Conservation (phyloP, 2,888 invertebrate genomes). For the Ormyrus labotus region DNA sequence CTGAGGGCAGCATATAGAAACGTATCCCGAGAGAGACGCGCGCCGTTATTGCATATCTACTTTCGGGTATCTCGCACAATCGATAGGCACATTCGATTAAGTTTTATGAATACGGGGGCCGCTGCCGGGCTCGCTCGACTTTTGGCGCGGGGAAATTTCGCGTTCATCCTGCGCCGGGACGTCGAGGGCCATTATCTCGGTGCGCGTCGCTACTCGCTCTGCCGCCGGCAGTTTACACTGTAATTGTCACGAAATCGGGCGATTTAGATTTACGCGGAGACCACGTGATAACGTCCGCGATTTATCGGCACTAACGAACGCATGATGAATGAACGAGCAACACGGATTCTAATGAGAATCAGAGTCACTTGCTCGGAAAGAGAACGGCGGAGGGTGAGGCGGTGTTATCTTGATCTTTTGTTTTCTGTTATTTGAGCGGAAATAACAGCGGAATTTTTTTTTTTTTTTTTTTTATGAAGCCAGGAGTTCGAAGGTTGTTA, state of each 20-base stretch:
- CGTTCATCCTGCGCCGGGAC: background rate
- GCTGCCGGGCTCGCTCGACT: too few relatives aligned
- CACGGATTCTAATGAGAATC: too few relatives aligned
- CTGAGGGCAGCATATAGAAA: background rate
- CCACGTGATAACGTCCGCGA: conserved; percentile 11
- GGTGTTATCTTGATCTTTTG: too few relatives aligned
- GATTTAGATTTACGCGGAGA: conserved; percentile 7
- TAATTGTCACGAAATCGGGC: conserved; percentile 32
- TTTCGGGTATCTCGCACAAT: background rate
- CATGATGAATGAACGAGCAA: background rate
- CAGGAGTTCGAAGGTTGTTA: too few relatives aligned
- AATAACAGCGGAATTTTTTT: too few relatives aligned
- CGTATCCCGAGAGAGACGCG: background rate
- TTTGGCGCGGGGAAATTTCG: background rate
- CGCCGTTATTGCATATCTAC: conserved; percentile 2
- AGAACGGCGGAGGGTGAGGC: too few relatives aligned
- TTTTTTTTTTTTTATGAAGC: too few relatives aligned
- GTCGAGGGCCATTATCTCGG: background rate
- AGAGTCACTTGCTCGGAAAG: too few relatives aligned
- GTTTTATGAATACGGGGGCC: conserved; percentile 9
- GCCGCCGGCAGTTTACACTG: background rate
- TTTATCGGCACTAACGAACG: conserved; percentile 11
- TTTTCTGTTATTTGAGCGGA: too few relatives aligned
- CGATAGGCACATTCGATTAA: conserved; percentile 20
- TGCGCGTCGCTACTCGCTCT: background rate